Conservation (phyloP, 1,140 invertebrate genomes). For the Scylla paramamosain region DNA sequence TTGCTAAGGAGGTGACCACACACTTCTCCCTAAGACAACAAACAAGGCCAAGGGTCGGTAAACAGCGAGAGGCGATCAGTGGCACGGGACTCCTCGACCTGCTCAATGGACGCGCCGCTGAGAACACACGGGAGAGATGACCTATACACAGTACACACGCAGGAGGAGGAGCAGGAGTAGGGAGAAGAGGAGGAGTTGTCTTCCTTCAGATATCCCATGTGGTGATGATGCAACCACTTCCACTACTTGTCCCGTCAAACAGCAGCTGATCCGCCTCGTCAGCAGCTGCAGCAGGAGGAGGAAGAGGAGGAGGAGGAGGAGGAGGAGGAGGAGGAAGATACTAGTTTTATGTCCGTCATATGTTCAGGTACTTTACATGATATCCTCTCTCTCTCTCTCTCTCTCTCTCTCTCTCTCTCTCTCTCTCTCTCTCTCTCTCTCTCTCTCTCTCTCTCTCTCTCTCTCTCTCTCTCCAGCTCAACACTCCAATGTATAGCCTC, state of each 20-base stretch:
- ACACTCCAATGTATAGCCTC: too few relatives aligned
- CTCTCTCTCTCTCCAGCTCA: neutral
- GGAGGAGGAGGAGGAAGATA: neutral
- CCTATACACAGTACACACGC: neutral
- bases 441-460: conserved; percentile 9
- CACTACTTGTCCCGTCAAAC: neutral
- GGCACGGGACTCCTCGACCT: neutral
- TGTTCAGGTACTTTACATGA: neutral
- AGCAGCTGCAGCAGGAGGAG: neutral
- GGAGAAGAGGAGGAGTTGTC: neutral
- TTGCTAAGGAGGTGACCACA: conserved; percentile 7
- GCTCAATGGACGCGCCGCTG: too few relatives aligned
- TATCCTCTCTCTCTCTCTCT: conserved; percentile 5
- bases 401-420: neutral
- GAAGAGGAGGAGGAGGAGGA: conserved; percentile 30
- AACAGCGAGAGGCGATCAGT: neutral
- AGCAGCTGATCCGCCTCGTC: too few relatives aligned
- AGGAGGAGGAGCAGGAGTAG: neutral
- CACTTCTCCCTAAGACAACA: neutral
- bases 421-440: neutral
- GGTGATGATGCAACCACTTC: neutral
- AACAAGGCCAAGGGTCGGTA: neutral
- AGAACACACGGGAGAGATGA: too few relatives aligned
- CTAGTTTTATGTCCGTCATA: neutral
- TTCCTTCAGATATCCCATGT: neutral